Evolutionary conservation across 2,113 vertebrate genomes (phyloP), one percentile per base, ranked within the genome.

Genomic region (Tautogolabrus adspersus): DNA sequence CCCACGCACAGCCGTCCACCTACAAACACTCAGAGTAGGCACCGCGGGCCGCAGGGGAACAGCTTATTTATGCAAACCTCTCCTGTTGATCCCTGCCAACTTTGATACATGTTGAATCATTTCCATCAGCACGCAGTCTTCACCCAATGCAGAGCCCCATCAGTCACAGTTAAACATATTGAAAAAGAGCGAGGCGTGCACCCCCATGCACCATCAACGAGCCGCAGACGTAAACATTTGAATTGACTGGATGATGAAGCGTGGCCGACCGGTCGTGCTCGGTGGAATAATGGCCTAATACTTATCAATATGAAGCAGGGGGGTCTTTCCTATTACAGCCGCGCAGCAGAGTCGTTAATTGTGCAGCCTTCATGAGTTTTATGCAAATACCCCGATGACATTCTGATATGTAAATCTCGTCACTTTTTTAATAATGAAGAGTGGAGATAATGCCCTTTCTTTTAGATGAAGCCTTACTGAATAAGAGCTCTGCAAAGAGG

Each of bases 331-430:
- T 26, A 51, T 79, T 79, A 64, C 61, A 59, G 75, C 78, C 61
- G 84, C 7, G 12, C 75, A 64, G 86, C 56, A 0, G 30, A 87
- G 63, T 74, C 81, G 81, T 88, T 85, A 86, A 87, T 83, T 78
- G 66, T 73, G 83, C 64, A 26, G 60, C 2, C 65, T 69, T 88
- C 69, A 71, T 83, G 72, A 84, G 81, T 82, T 68, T 84, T 81
- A 81, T 89, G 74, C 80, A 86, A 81, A 89, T 88, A 22, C 8
- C 5, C 21, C 16, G 47, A 77, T 83, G 85, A 85, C 76, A 83
- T 88, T 86, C 51, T 77, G 82, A 85, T 83, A 88, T 88, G 85
- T 60, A 87, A 90, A 88, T 83, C 10, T 13, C 81, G 82, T 59
- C 76, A 26, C 10, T 79, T 47, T 34, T 57, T 6, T 21, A 58